Evolutionary conservation across 1,140 invertebrate species (phyloP).

Genomic region (Potamilus streckersoni): DNA sequence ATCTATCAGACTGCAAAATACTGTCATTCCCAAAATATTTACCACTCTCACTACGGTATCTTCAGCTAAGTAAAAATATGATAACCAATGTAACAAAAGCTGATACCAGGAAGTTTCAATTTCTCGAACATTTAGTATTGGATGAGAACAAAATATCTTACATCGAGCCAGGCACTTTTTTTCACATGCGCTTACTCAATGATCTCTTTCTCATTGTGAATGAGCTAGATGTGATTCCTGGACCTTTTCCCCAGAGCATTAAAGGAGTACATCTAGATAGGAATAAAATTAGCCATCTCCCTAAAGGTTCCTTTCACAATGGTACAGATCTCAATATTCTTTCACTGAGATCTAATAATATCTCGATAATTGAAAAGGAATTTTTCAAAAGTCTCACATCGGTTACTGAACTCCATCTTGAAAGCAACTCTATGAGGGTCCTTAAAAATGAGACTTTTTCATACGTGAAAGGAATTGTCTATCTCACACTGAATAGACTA

Average conservation of each 20-base stretch:
- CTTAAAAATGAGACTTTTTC: slow-evolving; percentile 60
- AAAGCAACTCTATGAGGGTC: slow-evolving; percentile 62
- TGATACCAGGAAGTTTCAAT: slow-evolving; percentile 88
- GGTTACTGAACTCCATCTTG: slow-evolving; percentile 70
- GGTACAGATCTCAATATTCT: slow-evolving; percentile 73
- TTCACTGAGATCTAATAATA: slow-evolving; percentile 42
- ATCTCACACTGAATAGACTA: slow-evolving; percentile 83
- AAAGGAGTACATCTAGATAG: slow-evolving; percentile 81
- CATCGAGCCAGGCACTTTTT: slow-evolving; percentile 88
- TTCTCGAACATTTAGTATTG: slow-evolving; percentile 84
- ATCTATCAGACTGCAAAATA: slow-evolving; percentile 83
- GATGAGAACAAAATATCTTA: slow-evolving; percentile 80
- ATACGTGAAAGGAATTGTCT: slow-evolving; percentile 61
- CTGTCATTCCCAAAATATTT: slow-evolving; percentile 83
- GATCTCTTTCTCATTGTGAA: slow-evolving; percentile 10
- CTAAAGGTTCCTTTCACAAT: slow-evolving; percentile 82
- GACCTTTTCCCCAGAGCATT: slow-evolving; percentile 64
- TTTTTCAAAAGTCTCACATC: slow-evolving; percentile 32
- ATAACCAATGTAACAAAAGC: slow-evolving; percentile 80
- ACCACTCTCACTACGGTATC: slow-evolving; percentile 83
- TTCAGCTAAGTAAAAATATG: slow-evolving; percentile 82
- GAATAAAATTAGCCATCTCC: slow-evolving; percentile 69
- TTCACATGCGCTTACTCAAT: slow-evolving; percentile 77
- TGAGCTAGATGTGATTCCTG: neutral
- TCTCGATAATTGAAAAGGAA: slow-evolving; percentile 26